Percentiles rank a stretch among this genome's conserved stretches.
These are phyloP conservation scores for Bellardia pandia DNA, from an alignment of 2,888 invertebrate species.

Conservation along the genomic window DNA sequence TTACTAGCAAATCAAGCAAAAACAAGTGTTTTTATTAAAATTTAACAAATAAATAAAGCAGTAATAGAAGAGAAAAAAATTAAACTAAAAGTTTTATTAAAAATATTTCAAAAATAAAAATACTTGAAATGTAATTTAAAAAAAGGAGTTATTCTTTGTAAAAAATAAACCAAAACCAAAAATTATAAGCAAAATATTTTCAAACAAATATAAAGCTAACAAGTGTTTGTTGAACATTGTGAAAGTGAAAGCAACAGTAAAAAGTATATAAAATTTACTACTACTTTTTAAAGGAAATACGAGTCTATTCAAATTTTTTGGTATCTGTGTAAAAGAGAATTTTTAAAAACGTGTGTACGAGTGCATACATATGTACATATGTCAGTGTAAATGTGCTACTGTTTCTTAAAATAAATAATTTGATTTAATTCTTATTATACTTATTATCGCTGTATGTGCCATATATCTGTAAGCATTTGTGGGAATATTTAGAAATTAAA, in stretches of 20 bases:
- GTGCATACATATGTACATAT: neutral
- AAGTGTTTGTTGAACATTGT: constrained; percentile 43
- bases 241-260: constrained; percentile 14
- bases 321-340: constrained; percentile 1
- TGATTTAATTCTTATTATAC: constrained; percentile 45
- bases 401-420: constrained; percentile 39
- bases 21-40: neutral
- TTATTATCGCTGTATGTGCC: constrained; percentile 3
- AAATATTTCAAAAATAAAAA: neutral
- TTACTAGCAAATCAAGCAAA: constrained; percentile 9
- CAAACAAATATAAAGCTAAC: constrained; percentile 38
- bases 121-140: neutral
- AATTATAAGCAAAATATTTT: neutral
- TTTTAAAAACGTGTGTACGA: neutral
- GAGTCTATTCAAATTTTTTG: neutral
- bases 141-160: neutral
- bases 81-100: neutral
- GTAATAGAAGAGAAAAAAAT: neutral
- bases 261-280: constrained; percentile 10
- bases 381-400: constrained; percentile 17
- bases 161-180: neutral
- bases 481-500: constrained; percentile 50
- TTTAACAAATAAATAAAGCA: neutral
- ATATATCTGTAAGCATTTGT: neutral
- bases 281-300: neutral